Evolutionary conservation across 2,113 vertebrate genomes (phyloP), one percentile per base, ranked within the genome.

Genomic region (Forbesichthys papilliferus): DNA sequence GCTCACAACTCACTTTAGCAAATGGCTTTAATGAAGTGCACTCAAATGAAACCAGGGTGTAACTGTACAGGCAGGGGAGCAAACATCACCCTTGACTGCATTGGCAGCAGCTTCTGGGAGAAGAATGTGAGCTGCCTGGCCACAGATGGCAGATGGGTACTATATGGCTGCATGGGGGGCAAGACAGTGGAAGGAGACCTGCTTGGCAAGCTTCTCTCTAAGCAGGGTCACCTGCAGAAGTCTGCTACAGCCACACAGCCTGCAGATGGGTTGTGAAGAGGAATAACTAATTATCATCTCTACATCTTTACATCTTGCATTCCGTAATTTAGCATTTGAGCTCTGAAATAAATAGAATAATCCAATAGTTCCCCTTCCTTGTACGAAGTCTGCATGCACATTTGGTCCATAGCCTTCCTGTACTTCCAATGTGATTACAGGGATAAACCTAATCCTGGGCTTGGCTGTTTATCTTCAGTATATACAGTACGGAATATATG

Each of bases 71-170:
- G 93, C 33, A 89, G 84, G 61, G 95, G 95, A 78, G 94, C 88
- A 11, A 88, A 95, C 53, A 48, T 96, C 55, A 95, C 96, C 82
- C 91, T 96, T 12, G 95, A 96, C 75, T 95, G 94, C 72, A 83
- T 95, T 49, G 93, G 94, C 2, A 88, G 92, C 48, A 68, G 86
- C 4, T 86, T 89, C 69, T 96, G 95, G 94, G 93, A 95, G 84
- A 94, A 94, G 71, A 96, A 96, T 57, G 78, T 95, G 67, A 86
- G 48, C 20, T 93, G 91, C 53, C 83, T 96, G 54, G 90, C 91
- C 27, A 78, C 79, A 0, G 95, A 96, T 10, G 94, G 94, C 33
- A 77, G 91, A 27, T 96, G 94, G 95, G 89, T 96, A 80, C 84
- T 96, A 63, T 96, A 95, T 3, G 94, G 95, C 54, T 82, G 93